phyloP scores from a whole-genome alignment of 2,888 invertebrate genomes.

The Euzophera pinguis region DNA sequence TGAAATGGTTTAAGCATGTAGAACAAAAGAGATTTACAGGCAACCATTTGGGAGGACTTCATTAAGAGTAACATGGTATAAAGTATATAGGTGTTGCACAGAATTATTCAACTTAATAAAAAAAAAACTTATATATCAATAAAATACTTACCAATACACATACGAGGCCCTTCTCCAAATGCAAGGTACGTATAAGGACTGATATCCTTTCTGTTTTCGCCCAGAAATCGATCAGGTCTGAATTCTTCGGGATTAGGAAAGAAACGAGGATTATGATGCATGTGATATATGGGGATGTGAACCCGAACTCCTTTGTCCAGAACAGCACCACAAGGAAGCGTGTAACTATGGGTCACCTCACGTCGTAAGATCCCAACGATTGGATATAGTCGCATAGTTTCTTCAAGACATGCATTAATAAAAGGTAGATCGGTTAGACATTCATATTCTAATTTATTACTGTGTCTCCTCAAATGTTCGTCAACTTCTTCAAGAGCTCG shows the following conservation, averaged over 20 bases:
- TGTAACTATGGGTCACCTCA: slow-evolving; percentile 50
- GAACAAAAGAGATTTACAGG: too few species aligned
- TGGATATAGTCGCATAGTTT: slow-evolving; percentile 52
- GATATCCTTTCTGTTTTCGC: slow-evolving; percentile 38
- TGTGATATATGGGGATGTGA: slow-evolving; percentile 50
- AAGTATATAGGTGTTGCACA: too few species aligned
- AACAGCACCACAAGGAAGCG: slow-evolving; percentile 41
- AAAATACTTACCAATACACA: slow-evolving; percentile 51
- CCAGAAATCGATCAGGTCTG: slow-evolving; percentile 51
- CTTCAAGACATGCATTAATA: slow-evolving; percentile 44
- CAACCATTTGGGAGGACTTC: too few species aligned
- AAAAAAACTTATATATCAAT: too few species aligned
- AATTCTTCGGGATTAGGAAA: slow-evolving; percentile 53
- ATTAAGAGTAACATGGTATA: too few species aligned
- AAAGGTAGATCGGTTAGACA: slow-evolving; percentile 39
- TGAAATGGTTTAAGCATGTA: too few species aligned
- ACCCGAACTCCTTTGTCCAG: slow-evolving; percentile 49
- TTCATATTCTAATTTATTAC: slow-evolving; percentile 38
- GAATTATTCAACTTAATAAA: too few species aligned
- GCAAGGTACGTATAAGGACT: slow-evolving; percentile 53
- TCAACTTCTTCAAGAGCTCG: slow-evolving; percentile 41
- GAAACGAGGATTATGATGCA: slow-evolving; percentile 46
- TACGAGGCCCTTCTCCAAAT: slow-evolving; percentile 59
- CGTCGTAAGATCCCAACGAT: slow-evolving; percentile 45
- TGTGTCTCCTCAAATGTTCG: slow-evolving; percentile 31